Conservation (phyloP, 1,140 invertebrate species). For the Phenacoccus solenopsis region DNA sequence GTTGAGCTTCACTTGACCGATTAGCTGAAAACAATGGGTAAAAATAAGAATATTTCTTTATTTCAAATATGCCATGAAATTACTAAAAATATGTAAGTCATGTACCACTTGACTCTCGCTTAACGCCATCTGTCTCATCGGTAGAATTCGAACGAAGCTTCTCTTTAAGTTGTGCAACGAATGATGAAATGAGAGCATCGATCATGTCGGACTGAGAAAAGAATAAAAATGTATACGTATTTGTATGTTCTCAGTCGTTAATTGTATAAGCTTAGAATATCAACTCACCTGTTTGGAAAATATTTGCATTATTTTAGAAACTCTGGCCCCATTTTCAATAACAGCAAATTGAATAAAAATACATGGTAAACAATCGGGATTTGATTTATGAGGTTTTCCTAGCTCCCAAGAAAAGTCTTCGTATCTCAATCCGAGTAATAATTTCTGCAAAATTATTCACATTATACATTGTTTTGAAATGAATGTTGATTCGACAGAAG, state of each 20-base stretch:
- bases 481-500: neutral
- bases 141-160: slow-evolving; percentile 20
- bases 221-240: neutral
- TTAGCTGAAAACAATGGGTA: slow-evolving; percentile 26
- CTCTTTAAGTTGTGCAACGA: slow-evolving; percentile 57
- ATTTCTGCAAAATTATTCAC: slow-evolving; percentile 43
- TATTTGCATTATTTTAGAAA: slow-evolving; percentile 75
- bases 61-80: neutral
- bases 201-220: slow-evolving; percentile 63
- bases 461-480: slow-evolving; percentile 20
- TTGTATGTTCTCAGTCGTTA: too few species aligned
- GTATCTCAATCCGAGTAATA: slow-evolving; percentile 69
- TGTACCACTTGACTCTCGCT: neutral
- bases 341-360: slow-evolving; percentile 79
- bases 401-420: slow-evolving; percentile 83
- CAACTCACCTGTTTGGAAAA: slow-evolving; percentile 75
- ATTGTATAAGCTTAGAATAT: too few species aligned
- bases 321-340: slow-evolving; percentile 65
- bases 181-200: slow-evolving; percentile 77
- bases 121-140: slow-evolving; percentile 10
- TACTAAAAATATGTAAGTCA: neutral
- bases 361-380: slow-evolving; percentile 76
- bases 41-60: neutral
- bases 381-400: slow-evolving; percentile 68
- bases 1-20: slow-evolving; percentile 32